These are phyloP conservation scores for Struthidea cinerea DNA, from an alignment of 2,113 vertebrate genomes.

Conservation along the genomic window DNA sequence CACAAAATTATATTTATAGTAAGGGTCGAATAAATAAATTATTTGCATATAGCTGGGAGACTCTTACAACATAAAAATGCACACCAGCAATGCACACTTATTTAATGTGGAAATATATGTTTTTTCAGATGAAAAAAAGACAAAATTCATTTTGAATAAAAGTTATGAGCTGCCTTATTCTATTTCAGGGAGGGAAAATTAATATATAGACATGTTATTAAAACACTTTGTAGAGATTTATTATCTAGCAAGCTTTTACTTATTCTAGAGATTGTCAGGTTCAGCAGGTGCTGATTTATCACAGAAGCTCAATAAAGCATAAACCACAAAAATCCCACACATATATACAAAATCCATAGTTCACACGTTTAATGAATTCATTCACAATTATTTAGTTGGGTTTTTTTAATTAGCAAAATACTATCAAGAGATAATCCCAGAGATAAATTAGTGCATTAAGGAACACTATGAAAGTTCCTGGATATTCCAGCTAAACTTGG, in stretches of 20 bases:
- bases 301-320: background rate
- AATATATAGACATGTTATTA: background rate
- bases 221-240: background rate
- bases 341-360: background rate
- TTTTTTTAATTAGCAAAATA: background rate
- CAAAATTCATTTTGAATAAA: background rate
- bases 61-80: background rate
- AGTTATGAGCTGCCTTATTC: background rate
- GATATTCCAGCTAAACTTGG: background rate
- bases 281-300: background rate
- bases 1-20: background rate
- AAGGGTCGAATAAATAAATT: background rate
- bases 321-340: accelerated
- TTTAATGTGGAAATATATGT: background rate
- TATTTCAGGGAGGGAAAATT: background rate
- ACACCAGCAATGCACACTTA: background rate
- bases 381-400: background rate
- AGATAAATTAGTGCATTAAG: background rate
- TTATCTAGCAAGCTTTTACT: background rate
- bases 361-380: background rate
- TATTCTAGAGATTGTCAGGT: background rate
- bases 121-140: background rate
- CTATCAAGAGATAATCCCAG: background rate
- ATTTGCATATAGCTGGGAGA: background rate
- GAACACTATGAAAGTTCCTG: background rate